Conservation (phyloP, 2,797 vertebrate genomes). For the Poeciliopsis turneri region DNA sequence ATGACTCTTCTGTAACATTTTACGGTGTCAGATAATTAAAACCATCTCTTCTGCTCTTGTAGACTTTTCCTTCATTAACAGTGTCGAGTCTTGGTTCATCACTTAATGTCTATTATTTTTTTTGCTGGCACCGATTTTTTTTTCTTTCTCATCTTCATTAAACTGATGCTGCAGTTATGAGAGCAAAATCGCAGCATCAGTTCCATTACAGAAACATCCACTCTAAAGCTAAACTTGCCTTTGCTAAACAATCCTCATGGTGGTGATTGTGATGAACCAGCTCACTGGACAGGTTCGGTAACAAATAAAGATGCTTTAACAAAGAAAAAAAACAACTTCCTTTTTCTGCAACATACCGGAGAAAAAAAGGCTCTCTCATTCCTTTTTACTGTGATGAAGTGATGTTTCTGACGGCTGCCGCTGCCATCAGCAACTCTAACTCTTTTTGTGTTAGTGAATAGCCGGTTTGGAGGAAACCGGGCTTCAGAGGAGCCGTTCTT, state of each 20-base stretch:
- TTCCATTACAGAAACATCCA: background rate
- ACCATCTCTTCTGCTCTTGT: background rate
- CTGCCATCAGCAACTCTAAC: constrained; percentile 47
- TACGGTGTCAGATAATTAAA: background rate
- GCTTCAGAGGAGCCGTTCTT: constrained; percentile 49
- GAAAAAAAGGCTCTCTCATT: background rate
- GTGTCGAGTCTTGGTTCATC: background rate
- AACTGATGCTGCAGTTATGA: background rate
- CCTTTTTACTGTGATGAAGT: constrained; percentile 45
- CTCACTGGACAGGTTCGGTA: background rate
- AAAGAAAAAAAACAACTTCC: background rate
- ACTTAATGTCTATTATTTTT: background rate
- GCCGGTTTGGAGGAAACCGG: constrained; percentile 39
- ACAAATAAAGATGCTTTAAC: background rate
- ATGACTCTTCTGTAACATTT: background rate
- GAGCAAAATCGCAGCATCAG: background rate
- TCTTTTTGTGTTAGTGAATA: constrained; percentile 40
- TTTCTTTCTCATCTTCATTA: constrained; percentile 1
- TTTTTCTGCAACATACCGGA: background rate
- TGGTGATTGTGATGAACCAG: background rate
- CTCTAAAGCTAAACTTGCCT: background rate
- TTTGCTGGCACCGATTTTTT: background rate
- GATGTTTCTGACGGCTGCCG: constrained; percentile 24
- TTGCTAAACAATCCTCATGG: background rate
- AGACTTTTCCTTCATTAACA: background rate